Percentiles rank a stretch among this genome's conserved stretches.
These are phyloP conservation scores for Podocnemis expansa DNA, from an alignment of 2,113 vertebrate species.

Conservation along the genomic window DNA sequence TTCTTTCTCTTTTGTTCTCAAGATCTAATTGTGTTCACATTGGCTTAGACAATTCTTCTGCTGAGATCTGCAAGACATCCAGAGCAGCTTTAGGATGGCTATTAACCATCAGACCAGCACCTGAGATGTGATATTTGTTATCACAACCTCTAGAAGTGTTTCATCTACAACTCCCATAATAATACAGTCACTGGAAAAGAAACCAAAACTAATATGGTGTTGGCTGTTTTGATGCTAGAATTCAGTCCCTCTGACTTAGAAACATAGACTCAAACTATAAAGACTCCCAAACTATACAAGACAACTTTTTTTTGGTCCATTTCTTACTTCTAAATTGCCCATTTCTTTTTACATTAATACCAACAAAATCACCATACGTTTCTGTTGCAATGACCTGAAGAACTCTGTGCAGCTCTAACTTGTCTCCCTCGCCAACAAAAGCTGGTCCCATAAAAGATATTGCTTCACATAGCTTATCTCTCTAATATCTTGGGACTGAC, in stretches of 20 bases:
- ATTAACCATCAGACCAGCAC: neutral
- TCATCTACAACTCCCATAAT: conserved; percentile 1
- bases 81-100: neutral
- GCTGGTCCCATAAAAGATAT: neutral
- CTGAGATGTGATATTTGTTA: neutral
- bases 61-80: neutral
- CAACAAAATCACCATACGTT: conserved; percentile 8
- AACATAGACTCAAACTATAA: neutral
- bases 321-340: conserved; percentile 24
- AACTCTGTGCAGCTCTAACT: neutral
- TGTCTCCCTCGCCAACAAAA: neutral
- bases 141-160: conserved; percentile 13
- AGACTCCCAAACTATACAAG: neutral
- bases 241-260: neutral
- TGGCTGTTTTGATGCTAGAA: conserved; percentile 10
- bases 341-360: conserved; percentile 11
- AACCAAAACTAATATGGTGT: neutral
- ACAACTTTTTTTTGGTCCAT: conserved; percentile 62
- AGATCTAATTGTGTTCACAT: neutral
- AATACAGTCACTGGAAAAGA: conserved; percentile 19
- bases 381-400: neutral
- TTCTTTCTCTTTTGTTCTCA: neutral
- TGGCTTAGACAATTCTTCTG: neutral
- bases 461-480: neutral
- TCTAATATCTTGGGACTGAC: neutral